These are phyloP conservation scores for Andrena chrysosceles DNA, from an alignment of 2,888 invertebrate genomes.

Conservation along the genomic window DNA sequence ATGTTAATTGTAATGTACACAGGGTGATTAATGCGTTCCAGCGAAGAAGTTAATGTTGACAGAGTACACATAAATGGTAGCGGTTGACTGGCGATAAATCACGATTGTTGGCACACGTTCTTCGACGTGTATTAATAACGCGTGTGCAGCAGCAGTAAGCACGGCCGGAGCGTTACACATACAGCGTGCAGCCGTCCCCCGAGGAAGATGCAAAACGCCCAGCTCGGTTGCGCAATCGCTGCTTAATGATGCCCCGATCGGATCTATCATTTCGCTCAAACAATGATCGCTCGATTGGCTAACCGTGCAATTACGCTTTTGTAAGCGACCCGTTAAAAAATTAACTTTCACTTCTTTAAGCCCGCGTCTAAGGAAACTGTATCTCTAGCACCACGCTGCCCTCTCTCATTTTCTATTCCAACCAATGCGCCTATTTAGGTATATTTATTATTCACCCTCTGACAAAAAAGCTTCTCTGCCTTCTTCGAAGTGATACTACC, in stretches of 20 bases:
- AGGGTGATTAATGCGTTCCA: slow-evolving; percentile 16
- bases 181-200: neutral
- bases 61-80: slow-evolving; percentile 40
- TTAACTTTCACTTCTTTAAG: slow-evolving; percentile 60
- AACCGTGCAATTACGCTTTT: slow-evolving; percentile 69
- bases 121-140: slow-evolving; percentile 47
- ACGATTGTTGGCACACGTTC: slow-evolving; percentile 41
- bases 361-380: slow-evolving; percentile 31
- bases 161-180: slow-evolving; percentile 10
- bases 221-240: slow-evolving; percentile 44
- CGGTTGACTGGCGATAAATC: slow-evolving; percentile 45
- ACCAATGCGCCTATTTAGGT: too few species aligned
- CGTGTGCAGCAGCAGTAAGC: slow-evolving; percentile 4
- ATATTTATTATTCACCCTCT: too few species aligned
- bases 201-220: slow-evolving; percentile 43
- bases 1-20: neutral
- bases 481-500: too few species aligned
- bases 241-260: slow-evolving; percentile 52
- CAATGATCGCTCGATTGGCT: slow-evolving; percentile 68
- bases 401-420: neutral
- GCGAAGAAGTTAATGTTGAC: slow-evolving; percentile 34
- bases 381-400: slow-evolving; percentile 18
- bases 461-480: too few species aligned
- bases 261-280: slow-evolving; percentile 59
- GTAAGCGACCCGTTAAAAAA: slow-evolving; percentile 51